These are phyloP conservation scores for Cyclura pinguis DNA, from an alignment of 2,797 vertebrate species.

Conservation along the genomic window DNA sequence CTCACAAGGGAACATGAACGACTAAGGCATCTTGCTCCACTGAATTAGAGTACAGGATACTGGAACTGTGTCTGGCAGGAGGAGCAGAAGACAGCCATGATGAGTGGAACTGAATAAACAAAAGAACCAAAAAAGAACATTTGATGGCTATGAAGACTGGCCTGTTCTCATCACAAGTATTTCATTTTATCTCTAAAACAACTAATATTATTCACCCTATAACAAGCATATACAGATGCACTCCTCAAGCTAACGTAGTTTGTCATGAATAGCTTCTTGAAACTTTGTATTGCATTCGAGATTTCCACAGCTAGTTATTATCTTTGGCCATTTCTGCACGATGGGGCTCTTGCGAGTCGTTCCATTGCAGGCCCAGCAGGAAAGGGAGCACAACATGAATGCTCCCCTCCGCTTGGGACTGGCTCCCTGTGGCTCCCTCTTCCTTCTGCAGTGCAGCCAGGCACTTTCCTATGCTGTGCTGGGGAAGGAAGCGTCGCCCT, in stretches of 20 bases:
- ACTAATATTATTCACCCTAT: neutral
- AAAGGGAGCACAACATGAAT: too few relatives aligned
- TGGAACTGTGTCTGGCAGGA: neutral
- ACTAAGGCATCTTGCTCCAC: slow-evolving; percentile 22
- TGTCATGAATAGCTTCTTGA: neutral
- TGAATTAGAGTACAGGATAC: neutral
- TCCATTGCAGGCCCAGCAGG: too few relatives aligned
- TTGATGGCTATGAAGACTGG: neutral
- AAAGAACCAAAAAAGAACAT: neutral
- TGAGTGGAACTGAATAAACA: neutral
- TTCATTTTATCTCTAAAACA: neutral
- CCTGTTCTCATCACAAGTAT: accelerated
- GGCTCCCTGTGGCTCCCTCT: too few relatives aligned
- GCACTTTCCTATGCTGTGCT: too few relatives aligned
- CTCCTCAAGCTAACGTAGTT: neutral
- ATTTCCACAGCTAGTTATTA: neutral
- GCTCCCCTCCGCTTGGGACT: too few relatives aligned
- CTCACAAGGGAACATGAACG: neutral
- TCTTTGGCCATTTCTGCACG: neutral
- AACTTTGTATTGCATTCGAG: neutral
- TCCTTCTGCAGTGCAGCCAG: too few relatives aligned
- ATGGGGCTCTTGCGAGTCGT: too few relatives aligned
- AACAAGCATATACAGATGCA: neutral
- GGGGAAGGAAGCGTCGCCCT: too few relatives aligned
- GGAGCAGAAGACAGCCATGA: neutral